A percentile compares a stretch with the other conserved stretches of the same genome.
Evolutionary conservation across 2,113 vertebrate species (phyloP).

Genomic region (Eulemur rufifrons): DNA sequence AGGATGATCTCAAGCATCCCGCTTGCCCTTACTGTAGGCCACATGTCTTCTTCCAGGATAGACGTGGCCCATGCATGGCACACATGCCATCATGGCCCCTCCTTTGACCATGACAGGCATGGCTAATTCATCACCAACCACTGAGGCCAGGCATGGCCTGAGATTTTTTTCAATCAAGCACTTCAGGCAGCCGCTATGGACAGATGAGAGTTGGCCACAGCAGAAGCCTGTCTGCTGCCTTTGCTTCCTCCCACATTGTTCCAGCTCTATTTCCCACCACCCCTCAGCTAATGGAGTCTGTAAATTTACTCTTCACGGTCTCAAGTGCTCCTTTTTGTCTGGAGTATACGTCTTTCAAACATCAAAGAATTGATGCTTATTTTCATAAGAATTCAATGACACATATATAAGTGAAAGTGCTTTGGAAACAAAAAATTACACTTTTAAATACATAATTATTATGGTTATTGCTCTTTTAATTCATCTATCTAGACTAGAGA

Average conservation of each 20-base stretch:
- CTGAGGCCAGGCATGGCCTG: not conserved
- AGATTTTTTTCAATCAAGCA: not conserved
- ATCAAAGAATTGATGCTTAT: not conserved
- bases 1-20: not conserved
- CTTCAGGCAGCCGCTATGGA: not conserved
- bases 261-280: not conserved
- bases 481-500: not conserved
- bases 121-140: not conserved
- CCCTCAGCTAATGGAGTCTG: not conserved
- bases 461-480: conserved; percentile 3
- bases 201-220: not conserved
- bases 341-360: not conserved
- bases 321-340: conserved; percentile 8
- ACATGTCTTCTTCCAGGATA: not conserved
- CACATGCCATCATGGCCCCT: not conserved
- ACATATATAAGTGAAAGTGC: not conserved
- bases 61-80: not conserved
- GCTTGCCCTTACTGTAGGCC: not conserved
- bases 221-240: not conserved
- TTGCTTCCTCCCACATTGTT: not conserved
- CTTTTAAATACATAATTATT: conserved; percentile 41
- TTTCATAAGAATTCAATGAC: conserved; percentile 22
- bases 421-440: conserved; percentile 22
- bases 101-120: not conserved
- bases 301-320: not conserved